Evolutionary conservation across 1,140 invertebrate genomes (phyloP).

Genomic region (Phocides pigmalion): DNA sequence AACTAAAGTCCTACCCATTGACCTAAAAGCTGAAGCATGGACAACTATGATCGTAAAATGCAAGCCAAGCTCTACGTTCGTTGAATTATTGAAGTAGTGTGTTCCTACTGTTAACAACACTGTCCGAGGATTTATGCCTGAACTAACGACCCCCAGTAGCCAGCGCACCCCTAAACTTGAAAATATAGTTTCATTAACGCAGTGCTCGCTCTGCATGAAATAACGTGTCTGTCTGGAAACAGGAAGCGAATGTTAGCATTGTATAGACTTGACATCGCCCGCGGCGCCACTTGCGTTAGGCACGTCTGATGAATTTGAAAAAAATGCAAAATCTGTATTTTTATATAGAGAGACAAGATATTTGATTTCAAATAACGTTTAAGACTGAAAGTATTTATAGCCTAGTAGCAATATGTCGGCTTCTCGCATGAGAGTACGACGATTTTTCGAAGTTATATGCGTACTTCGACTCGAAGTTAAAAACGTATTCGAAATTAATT

Average conservation of each 20-base stretch:
- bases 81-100: slow-evolving; percentile 45
- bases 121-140: slow-evolving; percentile 31
- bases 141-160: slow-evolving; percentile 27
- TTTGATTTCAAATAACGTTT: too few species aligned
- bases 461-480: too few species aligned
- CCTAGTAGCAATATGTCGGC: too few species aligned
- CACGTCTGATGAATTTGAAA: neutral
- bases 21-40: too few species aligned
- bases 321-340: neutral
- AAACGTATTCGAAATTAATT: too few species aligned
- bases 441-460: too few species aligned
- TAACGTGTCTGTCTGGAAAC: slow-evolving; percentile 13
- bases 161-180: slow-evolving; percentile 23
- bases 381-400: too few species aligned
- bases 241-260: neutral
- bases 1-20: too few species aligned
- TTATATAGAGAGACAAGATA: neutral
- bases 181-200: slow-evolving; percentile 35
- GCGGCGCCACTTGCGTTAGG: neutral
- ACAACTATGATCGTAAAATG: slow-evolving; percentile 45
- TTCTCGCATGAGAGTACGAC: too few species aligned
- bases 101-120: slow-evolving; percentile 39
- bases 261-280: neutral
- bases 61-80: slow-evolving; percentile 37
- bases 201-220: slow-evolving; percentile 4